Evolutionary conservation across 2,797 vertebrate species (phyloP), one percentile per base, ranked within the genome.

Genomic region (Podarcis siculus): DNA sequence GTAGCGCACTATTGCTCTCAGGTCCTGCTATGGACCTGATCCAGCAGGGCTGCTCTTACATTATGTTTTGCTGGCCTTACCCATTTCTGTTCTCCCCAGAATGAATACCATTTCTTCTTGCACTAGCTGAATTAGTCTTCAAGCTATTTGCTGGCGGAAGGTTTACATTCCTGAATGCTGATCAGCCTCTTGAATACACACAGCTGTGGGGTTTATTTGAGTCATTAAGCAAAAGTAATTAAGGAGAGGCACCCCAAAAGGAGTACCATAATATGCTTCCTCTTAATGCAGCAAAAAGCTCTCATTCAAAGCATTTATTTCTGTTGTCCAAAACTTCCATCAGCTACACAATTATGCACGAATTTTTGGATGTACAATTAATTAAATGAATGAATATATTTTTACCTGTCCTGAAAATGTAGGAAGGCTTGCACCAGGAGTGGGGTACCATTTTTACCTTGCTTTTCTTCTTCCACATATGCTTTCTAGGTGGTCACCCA

Each of bases 171-270:
- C 83, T 72, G 39, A 82, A 84, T 81, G 45, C 79, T 87, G 72
- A 78, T 71, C 66, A 91, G 58, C 58, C 72, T 92, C 83, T 21
- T 80, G 58, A 58, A 82, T 89, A 71, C 75, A 32, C 45, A 73
- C 82, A 93, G 88, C 66, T 1, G 0, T 82, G 30, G 32, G 5
- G 32, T 19, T 92, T 64, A 45, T 89, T 85, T 71, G 73, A 89
- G 76, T 84, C 0, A 73, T 90, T 92, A 85, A 64, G 66, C 9
- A 49, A 71, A 79, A 42, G 64, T 85, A 89, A 87, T 92, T 87
- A 90, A 92, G 83, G 89, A 30, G 75, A 15, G n/a, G 12, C 8
- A 39, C 10, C 35, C 69, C 9, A 0, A 0, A 1, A 71, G 79
- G 73, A 90, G 42, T n/a, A 83, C 77, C 67, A 72, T 61, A 80